Percentiles rank a stretch among this genome's conserved stretches.
Conservation (phyloP, 2,113 vertebrate species). For the Hippocampus barbouri region DNA sequence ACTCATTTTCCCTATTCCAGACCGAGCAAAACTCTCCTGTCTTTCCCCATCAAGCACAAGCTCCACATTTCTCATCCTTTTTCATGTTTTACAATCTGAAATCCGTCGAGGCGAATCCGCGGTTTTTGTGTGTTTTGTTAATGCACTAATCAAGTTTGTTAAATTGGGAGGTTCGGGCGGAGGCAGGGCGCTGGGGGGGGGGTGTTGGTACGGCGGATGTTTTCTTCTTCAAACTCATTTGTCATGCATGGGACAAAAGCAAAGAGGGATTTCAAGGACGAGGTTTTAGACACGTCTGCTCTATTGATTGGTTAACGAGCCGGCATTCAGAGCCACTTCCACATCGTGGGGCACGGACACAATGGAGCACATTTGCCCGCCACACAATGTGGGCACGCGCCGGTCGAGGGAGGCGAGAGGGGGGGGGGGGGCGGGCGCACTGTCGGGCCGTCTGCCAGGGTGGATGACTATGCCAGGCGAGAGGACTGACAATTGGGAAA, state of each 20-base stretch:
- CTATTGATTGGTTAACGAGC: slow-evolving; percentile 74
- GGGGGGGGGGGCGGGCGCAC: slow-evolving; percentile 20
- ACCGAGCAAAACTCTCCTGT: slow-evolving; percentile 35
- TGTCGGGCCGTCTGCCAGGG: slow-evolving; percentile 50
- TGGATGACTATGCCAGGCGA: slow-evolving; percentile 35
- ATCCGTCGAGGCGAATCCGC: slow-evolving; percentile 32
- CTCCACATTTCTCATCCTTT: slow-evolving; percentile 39
- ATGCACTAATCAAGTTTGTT: slow-evolving; percentile 51
- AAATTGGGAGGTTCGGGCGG: slow-evolving; percentile 9
- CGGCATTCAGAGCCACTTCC: slow-evolving; percentile 62
- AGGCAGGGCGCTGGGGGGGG: not conserved
- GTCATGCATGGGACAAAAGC: slow-evolving; percentile 63
- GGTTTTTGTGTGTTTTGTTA: slow-evolving; percentile 23
- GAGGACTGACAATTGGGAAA: slow-evolving; percentile 24
- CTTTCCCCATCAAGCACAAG: slow-evolving; percentile 45
- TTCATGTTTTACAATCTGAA: slow-evolving; percentile 23
- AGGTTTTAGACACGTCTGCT: slow-evolving; percentile 65
- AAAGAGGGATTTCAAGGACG: slow-evolving; percentile 62
- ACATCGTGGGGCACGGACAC: slow-evolving; percentile 56
- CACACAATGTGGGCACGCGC: slow-evolving; percentile 60
- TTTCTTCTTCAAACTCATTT: slow-evolving; percentile 57
- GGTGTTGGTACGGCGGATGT: not conserved
- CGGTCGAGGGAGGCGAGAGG: slow-evolving; percentile 31
- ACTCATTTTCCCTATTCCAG: slow-evolving; percentile 31
- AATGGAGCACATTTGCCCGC: slow-evolving; percentile 67